Evolutionary conservation across 2,888 invertebrate genomes (phyloP).

Genomic region (Pharmacophagus antenor): DNA sequence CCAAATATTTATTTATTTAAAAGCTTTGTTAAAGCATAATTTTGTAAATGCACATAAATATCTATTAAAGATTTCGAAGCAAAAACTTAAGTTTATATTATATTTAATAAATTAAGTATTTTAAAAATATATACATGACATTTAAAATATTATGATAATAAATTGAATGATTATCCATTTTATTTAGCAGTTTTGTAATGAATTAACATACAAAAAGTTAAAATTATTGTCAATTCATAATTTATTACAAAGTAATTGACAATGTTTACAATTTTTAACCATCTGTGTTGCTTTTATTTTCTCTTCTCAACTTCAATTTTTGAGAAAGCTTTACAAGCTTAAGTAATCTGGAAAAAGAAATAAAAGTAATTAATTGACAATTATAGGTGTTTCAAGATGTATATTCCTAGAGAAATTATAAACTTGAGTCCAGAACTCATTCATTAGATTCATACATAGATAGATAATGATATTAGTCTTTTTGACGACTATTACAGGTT

Average conservation of each 20-base stretch:
- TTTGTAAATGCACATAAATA: slow-evolving; percentile 39
- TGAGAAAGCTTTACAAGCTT: slow-evolving; percentile 72
- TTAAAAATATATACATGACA: too few species aligned
- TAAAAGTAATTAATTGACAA: background rate
- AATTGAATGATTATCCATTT: background rate
- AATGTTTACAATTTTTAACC: slow-evolving; percentile 10
- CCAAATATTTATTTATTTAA: slow-evolving; percentile 44
- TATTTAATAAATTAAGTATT: background rate
- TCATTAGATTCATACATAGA: too few species aligned
- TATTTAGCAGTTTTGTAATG: slow-evolving; percentile 18
- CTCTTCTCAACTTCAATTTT: slow-evolving; percentile 63
- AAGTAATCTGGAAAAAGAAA: slow-evolving; percentile 62
- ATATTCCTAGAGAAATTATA: too few species aligned
- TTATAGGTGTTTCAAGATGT: too few species aligned
- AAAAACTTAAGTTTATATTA: slow-evolving; percentile 7
- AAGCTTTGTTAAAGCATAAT: slow-evolving; percentile 38
- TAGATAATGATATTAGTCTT: too few species aligned
- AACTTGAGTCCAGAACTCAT: too few species aligned
- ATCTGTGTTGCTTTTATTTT: slow-evolving; percentile 44
- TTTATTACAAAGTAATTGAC: background rate
- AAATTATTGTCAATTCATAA: background rate
- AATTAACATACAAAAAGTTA: background rate
- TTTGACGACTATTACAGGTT: too few species aligned
- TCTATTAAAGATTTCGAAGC: slow-evolving; percentile 37
- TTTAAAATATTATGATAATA: too few species aligned